Conservation (phyloP, 1,140 invertebrate species). For the Listronotus bonariensis region DNA sequence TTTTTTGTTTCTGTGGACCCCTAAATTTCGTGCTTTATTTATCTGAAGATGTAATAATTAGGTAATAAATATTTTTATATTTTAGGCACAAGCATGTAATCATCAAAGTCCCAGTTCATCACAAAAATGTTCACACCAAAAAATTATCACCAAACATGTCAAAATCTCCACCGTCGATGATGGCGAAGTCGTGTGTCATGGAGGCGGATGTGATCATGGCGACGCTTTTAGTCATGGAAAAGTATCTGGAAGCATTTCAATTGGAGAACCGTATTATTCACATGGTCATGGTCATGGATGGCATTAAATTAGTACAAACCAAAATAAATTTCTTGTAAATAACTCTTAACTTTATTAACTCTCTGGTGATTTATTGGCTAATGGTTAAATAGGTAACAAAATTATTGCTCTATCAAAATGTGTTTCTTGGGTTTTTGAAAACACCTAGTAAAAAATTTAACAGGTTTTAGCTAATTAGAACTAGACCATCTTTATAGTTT, state of each 20-base stretch:
- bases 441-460: no score
- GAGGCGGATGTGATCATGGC: slow-evolving; percentile 21
- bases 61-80: neutral
- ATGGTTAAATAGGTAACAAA: no score
- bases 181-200: slow-evolving; percentile 30
- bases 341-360: neutral
- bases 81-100: slow-evolving; percentile 33
- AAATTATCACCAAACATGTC: slow-evolving; percentile 35
- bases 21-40: neutral
- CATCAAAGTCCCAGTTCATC: slow-evolving; percentile 31
- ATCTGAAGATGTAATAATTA: neutral
- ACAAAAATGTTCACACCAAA: slow-evolving; percentile 36
- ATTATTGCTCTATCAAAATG: no score
- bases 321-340: neutral
- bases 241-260: slow-evolving; percentile 31
- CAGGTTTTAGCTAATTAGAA: no score
- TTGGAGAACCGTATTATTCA: slow-evolving; percentile 24
- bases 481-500: no score
- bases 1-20: no score
- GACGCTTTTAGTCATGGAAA: slow-evolving; percentile 30
- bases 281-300: slow-evolving; percentile 19
- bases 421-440: no score
- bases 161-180: slow-evolving; percentile 17
- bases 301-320: slow-evolving; percentile 12
- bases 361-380: no score